Conservation (phyloP, 2,797 vertebrate genomes). For the Tadarida brasiliensis region DNA sequence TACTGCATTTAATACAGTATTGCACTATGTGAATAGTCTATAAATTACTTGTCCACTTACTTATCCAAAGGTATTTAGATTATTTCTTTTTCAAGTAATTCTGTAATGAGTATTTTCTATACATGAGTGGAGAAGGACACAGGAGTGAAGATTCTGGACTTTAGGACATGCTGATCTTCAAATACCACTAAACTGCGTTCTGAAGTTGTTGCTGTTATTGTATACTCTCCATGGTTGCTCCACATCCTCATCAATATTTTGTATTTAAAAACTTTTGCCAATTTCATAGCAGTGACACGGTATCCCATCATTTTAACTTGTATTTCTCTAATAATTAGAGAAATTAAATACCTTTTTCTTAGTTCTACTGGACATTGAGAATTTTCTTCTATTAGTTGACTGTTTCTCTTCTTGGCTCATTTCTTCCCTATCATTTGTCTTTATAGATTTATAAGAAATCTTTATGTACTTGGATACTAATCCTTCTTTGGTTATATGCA, state of each 20-base stretch:
- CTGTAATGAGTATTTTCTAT: not conserved
- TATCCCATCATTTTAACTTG: not conserved
- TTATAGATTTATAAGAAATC: constrained; percentile 32
- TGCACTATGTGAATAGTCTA: not conserved
- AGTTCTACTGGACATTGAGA: not conserved
- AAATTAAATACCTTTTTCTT: not conserved
- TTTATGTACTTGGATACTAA: constrained; percentile 21
- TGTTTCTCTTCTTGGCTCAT: not conserved
- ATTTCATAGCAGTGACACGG: not conserved
- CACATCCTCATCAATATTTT: not conserved
- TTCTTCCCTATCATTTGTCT: not conserved
- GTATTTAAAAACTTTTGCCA: not conserved
- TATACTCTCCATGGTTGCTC: not conserved
- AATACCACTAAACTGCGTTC: not conserved
- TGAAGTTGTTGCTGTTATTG: not conserved
- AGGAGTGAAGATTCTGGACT: not conserved
- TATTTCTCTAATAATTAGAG: not conserved
- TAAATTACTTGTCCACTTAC: not conserved
- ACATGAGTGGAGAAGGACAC: not conserved
- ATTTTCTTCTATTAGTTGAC: not conserved
- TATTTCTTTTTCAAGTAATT: not conserved
- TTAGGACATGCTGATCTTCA: not conserved
- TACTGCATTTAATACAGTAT: not conserved
- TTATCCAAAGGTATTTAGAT: not conserved
- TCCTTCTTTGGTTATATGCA: not conserved